Percentiles rank a stretch among this genome's conserved stretches.
Evolutionary conservation across 2,113 vertebrate species (phyloP).

Genomic region (Equus quagga): DNA sequence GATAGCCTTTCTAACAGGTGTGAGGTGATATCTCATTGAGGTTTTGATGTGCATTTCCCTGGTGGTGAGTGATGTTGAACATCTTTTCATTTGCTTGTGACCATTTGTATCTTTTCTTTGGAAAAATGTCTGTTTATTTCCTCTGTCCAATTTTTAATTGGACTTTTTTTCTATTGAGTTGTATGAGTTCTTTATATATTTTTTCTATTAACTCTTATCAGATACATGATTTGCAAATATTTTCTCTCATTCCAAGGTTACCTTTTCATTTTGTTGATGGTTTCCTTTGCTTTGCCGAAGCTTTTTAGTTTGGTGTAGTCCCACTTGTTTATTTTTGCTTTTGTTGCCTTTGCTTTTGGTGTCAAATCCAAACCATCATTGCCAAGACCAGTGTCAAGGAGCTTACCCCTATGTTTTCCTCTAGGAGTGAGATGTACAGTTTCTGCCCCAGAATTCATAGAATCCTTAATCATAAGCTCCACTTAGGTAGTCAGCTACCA

Average conservation of each 20-base stretch:
- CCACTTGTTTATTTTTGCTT: background rate
- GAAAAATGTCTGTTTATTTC: background rate
- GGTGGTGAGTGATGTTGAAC: background rate
- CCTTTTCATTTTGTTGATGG: background rate
- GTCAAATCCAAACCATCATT: background rate
- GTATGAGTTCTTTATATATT: background rate
- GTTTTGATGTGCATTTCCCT: background rate
- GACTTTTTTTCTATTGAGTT: background rate
- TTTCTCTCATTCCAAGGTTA: background rate
- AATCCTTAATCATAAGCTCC: background rate
- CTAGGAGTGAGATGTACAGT: background rate
- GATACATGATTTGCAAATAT: background rate
- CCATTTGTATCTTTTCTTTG: background rate
- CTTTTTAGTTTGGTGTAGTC: background rate
- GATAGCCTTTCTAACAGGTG: background rate
- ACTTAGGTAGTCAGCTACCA: background rate
- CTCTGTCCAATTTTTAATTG: background rate
- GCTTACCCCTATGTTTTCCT: background rate
- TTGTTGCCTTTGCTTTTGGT: background rate
- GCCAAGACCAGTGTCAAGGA: background rate
- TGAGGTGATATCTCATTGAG: background rate
- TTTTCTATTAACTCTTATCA: background rate
- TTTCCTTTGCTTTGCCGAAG: background rate
- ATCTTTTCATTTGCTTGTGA: background rate
- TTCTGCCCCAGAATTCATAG: background rate